Conservation (phyloP, 2,113 vertebrate species). For the Galemys pyrenaicus region DNA sequence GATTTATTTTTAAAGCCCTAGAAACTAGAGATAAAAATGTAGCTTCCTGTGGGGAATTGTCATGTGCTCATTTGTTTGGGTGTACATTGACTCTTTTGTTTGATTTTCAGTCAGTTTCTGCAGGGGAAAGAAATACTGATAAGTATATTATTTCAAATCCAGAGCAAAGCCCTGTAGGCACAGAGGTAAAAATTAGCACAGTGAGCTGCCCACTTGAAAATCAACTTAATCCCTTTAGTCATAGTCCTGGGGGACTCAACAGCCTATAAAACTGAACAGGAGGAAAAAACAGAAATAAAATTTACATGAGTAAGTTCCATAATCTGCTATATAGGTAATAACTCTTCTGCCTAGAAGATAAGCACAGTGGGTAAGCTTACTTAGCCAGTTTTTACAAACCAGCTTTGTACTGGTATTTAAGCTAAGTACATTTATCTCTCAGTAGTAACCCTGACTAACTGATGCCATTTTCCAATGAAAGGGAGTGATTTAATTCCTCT, state of each 20-base stretch:
- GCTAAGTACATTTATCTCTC: not conserved
- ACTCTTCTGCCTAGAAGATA: not conserved
- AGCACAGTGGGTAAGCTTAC: not conserved
- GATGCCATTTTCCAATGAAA: constrained; percentile 36
- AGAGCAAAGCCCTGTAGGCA: constrained; percentile 45
- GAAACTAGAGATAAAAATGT: constrained; percentile 54
- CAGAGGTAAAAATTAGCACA: constrained; percentile 60
- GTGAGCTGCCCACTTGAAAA: constrained; percentile 59
- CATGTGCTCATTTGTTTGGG: constrained; percentile 49
- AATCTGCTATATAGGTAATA: not conserved
- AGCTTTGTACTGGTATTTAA: not conserved
- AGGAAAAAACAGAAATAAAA: not conserved
- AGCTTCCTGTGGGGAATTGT: constrained; percentile 55
- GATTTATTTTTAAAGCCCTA: constrained; percentile 29
- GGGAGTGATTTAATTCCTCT: not conserved
- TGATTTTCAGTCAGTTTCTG: constrained; percentile 54
- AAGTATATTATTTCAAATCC: constrained; percentile 55
- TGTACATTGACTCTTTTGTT: not conserved
- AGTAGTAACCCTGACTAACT: not conserved
- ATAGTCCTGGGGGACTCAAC: constrained; percentile 52
- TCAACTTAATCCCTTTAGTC: constrained; percentile 48
- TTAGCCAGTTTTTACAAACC: not conserved
- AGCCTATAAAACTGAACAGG: constrained; percentile 48
- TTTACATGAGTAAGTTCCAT: not conserved
- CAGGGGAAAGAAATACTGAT: constrained; percentile 64